A percentile compares a stretch with the other conserved stretches of the same genome.
Evolutionary conservation across 2,113 vertebrate genomes (phyloP).

Genomic region (Thryonomys swinderianus): DNA sequence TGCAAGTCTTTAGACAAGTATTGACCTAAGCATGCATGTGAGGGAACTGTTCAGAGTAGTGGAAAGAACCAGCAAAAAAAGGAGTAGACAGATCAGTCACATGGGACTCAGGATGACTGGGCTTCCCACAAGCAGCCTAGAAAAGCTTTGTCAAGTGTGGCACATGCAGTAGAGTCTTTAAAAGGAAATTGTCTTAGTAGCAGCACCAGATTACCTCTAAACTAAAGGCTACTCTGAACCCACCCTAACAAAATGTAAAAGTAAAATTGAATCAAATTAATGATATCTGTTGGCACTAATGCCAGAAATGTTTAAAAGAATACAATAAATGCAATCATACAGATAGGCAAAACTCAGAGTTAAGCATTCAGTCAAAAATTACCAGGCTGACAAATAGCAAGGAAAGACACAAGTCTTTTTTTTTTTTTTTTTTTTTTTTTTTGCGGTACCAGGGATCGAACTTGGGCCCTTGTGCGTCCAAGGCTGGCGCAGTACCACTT

Average conservation of each 20-base stretch:
- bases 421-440: too few species aligned
- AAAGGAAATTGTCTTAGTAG: background rate
- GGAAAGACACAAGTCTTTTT: too few species aligned
- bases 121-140: background rate
- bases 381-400: background rate
- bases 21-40: background rate
- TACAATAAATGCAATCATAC: background rate
- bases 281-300: background rate
- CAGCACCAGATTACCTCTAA: background rate
- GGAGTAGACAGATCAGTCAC: background rate
- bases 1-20: background rate
- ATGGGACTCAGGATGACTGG: background rate
- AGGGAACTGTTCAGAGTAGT: background rate
- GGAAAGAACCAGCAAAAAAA: background rate
- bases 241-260: background rate
- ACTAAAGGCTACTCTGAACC: background rate
- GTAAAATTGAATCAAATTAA: background rate
- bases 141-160: background rate
- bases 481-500: too few species aligned
- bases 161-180: background rate
- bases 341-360: background rate
- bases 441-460: too few species aligned
- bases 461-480: too few species aligned
- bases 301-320: background rate
- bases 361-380: background rate